Conservation (phyloP, 2,888 invertebrate genomes). For the Adelognathus sp. region DNA sequence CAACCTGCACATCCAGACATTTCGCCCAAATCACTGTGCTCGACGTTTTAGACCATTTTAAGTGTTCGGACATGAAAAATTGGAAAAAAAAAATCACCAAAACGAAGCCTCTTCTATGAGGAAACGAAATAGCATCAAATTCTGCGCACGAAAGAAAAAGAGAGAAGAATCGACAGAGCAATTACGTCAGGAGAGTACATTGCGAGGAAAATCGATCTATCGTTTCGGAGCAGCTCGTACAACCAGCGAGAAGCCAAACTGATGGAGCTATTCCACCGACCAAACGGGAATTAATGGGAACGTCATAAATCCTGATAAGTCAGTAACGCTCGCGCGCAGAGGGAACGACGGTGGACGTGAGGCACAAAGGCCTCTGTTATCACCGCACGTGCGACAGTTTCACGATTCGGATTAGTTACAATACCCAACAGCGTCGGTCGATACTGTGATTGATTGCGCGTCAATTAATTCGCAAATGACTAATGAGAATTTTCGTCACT, state of each 20-base stretch:
- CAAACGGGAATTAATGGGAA: slow-evolving; percentile 29
- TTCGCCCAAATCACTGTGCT: no score
- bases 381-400: not conserved
- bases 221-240: not conserved
- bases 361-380: slow-evolving; percentile 6
- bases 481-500: not conserved
- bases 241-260: slow-evolving; percentile 7
- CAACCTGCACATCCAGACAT: no score
- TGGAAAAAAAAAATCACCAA: no score
- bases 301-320: slow-evolving; percentile 36
- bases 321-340: not conserved
- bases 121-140: not conserved
- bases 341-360: not conserved
- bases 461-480: not conserved
- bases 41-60: no score
- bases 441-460: not conserved
- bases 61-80: no score
- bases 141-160: not conserved
- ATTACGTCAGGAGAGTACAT: not conserved
- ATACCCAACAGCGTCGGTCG: not conserved
- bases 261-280: slow-evolving; percentile 13
- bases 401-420: not conserved
- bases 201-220: not conserved
- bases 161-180: not conserved
- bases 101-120: no score